Evolutionary conservation across 2,888 invertebrate species (phyloP), one percentile per base, ranked within the genome.

Genomic region (Anaspis maculata): DNA sequence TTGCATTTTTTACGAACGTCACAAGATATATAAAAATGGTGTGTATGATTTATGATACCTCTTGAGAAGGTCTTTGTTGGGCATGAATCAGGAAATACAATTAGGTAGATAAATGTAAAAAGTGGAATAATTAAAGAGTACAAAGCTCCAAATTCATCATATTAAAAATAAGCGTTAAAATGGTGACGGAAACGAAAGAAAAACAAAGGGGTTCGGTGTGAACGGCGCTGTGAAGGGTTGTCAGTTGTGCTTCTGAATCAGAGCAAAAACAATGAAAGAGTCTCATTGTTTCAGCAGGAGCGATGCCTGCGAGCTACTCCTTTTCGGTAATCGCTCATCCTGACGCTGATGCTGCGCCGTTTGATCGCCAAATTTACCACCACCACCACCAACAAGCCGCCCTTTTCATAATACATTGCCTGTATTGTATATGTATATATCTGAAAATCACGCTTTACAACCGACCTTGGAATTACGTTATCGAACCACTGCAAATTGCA

Each of bases 61-160:
- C 61, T 60, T 61, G 62, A 61, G 60, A 47, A 45, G 51, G 52
- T 45, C 51, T 9, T 61, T 52, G 50, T 35, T 30, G 27, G 49
- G 37, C 30, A 26, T 45, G 54, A 57, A 60, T 58, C 62, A 57
- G 61, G 58, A 60, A 63, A 61, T 58, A 65, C 64, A 64, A 65
- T 65, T 65, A 65, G 64, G 62, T 64, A 62, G 63, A 65, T 65
- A 64, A 65, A 63, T 64, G 64, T 63, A 62, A 64, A 64, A 64
- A 58, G 58, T 58, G 56, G 63, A 64, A 65, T 64, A 65, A 64
- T 65, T 65, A 64, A 64, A 60, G 60, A 56, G 55, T 63, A 65
- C 65, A 65, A 65, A 63, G 65, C 65, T 59, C 57, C 54, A 54
- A 64, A 65, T 65, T 65, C 64, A 64, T 64, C 64, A 64, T 61